Conservation (phyloP, 2,113 vertebrate genomes). For the Pseudorasbora parva region DNA sequence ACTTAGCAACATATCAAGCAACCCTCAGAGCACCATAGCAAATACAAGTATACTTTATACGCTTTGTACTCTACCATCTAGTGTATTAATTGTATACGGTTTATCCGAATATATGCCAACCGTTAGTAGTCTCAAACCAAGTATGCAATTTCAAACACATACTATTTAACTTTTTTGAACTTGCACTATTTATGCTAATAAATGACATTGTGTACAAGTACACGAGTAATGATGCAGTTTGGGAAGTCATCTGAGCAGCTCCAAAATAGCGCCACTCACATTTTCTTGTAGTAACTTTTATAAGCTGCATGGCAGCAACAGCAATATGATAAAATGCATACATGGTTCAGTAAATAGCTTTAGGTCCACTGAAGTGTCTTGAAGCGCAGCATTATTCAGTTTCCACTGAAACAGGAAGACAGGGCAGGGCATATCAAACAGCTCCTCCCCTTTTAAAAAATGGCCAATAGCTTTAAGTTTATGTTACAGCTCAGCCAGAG, state of each 20-base stretch:
- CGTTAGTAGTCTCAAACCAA: not conserved
- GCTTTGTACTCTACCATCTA: not conserved
- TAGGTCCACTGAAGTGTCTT: too few species aligned
- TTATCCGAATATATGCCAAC: not conserved
- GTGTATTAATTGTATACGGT: not conserved
- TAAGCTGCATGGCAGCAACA: not conserved
- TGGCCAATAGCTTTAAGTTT: too few species aligned
- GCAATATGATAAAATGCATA: not conserved
- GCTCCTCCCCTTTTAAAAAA: too few species aligned
- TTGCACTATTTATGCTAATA: not conserved
- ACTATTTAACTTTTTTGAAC: not conserved
- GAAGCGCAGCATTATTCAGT: too few species aligned
- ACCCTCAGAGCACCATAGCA: not conserved
- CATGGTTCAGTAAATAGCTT: not conserved
- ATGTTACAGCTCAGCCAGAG: too few species aligned
- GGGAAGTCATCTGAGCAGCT: not conserved
- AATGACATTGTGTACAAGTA: not conserved
- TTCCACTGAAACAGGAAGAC: too few species aligned
- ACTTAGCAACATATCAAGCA: not conserved
- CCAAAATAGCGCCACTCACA: not conserved
- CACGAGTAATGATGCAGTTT: too few species aligned
- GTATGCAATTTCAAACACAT: too few species aligned
- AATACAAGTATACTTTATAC: not conserved
- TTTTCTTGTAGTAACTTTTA: not conserved
- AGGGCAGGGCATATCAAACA: too few species aligned